phyloP scores from a whole-genome alignment of 2,797 vertebrate genomes.

The Esox lucius region DNA sequence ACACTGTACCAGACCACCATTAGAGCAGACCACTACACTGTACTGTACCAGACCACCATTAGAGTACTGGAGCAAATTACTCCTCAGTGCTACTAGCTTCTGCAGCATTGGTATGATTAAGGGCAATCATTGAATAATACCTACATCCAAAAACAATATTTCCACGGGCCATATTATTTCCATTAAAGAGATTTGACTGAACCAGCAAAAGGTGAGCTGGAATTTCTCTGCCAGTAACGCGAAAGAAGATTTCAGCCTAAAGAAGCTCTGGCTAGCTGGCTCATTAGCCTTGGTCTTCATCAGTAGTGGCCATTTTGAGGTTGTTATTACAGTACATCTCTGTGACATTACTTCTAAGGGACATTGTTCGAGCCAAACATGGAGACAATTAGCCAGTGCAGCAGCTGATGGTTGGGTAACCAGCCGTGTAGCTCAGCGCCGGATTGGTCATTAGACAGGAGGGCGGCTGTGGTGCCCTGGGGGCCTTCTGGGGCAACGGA shows the following conservation, averaged over 20 bases:
- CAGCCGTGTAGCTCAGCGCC: not conserved
- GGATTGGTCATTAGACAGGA: conserved; percentile 14
- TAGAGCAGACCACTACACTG: not conserved
- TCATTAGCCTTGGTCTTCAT: conserved; percentile 22
- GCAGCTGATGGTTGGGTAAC: conserved; percentile 7
- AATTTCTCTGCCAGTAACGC: not conserved
- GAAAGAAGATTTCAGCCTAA: not conserved
- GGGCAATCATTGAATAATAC: not conserved
- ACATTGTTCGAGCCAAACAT: not conserved
- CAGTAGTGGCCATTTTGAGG: conserved; percentile 10
- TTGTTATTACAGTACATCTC: not conserved
- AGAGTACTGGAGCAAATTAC: not conserved
- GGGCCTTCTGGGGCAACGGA: conserved; percentile 8
- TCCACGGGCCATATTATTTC: not conserved
- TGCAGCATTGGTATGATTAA: not conserved
- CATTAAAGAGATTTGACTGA: not conserved
- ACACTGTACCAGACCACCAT: not conserved
- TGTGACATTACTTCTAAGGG: conserved; percentile 5
- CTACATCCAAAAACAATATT: not conserved
- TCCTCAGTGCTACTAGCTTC: not conserved
- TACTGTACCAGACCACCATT: not conserved
- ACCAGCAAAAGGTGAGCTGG: not conserved
- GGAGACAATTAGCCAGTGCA: conserved; percentile 5
- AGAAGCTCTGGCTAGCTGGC: not conserved
- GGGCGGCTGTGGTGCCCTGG: conserved; percentile 1